Percentiles rank a stretch among this genome's conserved stretches.
These are phyloP conservation scores for Chrysopilus asiliformis DNA, from an alignment of 2,888 invertebrate genomes.

Conservation along the genomic window DNA sequence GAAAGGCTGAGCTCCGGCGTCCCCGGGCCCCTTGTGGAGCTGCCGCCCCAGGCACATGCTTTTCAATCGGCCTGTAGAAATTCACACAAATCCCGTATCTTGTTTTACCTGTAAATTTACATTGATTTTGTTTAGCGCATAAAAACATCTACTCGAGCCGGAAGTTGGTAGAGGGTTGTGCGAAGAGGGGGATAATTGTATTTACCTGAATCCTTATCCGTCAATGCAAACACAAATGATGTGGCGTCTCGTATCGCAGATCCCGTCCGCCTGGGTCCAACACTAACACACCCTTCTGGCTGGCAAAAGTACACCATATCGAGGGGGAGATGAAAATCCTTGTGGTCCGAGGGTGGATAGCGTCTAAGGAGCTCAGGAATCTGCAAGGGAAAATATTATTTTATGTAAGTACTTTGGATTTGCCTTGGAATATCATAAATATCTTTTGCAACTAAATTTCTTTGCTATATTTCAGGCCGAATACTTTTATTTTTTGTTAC, in stretches of 20 bases:
- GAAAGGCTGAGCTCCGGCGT: conserved; percentile 42
- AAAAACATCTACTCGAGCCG: no score
- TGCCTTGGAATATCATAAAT: no score
- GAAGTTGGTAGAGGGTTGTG: no score
- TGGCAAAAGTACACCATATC: conserved; percentile 99
- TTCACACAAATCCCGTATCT: conserved; percentile 97
- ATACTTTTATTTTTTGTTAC: no score
- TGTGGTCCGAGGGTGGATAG: conserved; percentile 92
- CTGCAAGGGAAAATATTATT: no score
- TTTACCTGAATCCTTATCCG: conserved; percentile 91
- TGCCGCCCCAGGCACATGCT: conserved; percentile 34
- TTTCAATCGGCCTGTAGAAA: conserved; percentile 88
- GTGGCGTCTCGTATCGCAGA: conserved; percentile 72
- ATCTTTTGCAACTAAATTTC: no score
- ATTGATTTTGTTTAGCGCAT: no score
- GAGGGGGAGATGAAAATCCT: conserved; percentile 91
- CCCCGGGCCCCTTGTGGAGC: conserved; percentile 27
- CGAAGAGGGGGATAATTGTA: no score
- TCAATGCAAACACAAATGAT: conserved; percentile 95
- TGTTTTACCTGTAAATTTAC: conserved; percentile 42
- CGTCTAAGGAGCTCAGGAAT: conserved; percentile 87
- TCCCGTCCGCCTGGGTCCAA: conserved; percentile 69
- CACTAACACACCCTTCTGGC: conserved; percentile 93
- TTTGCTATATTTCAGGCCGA: no score
- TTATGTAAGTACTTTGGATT: no score